Evolutionary conservation across 2,888 invertebrate species (phyloP).

Genomic region (Ichneumon xanthorius): DNA sequence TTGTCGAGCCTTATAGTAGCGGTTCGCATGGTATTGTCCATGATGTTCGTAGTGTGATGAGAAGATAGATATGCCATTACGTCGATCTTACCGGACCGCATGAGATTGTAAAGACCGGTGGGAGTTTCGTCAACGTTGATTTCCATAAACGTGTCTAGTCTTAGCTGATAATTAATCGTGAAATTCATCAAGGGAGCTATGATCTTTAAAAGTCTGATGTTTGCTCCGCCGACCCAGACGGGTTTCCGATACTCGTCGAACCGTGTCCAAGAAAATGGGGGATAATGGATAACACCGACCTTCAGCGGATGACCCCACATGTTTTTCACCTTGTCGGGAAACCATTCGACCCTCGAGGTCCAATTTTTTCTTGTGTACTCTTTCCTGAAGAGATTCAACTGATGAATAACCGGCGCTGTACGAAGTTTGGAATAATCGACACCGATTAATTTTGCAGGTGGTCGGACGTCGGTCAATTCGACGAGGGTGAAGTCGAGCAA

Average conservation of each 20-base stretch:
- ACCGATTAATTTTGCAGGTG: background rate
- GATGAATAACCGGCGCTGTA: constrained; percentile 53
- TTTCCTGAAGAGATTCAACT: constrained; percentile 69
- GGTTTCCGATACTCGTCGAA: constrained; percentile 21
- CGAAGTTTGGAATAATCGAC: background rate
- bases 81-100: constrained; percentile 51
- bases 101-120: background rate
- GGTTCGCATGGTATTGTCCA: constrained; percentile 30
- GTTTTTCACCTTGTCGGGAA: constrained; percentile 67
- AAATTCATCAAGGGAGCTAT: constrained; percentile 67
- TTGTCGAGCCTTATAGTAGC: constrained; percentile 20
- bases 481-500: too few relatives aligned
- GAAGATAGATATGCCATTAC: background rate
- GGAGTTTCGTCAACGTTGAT: background rate
- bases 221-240: background rate
- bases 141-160: background rate
- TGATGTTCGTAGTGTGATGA: background rate
- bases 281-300: background rate
- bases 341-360: constrained; percentile 46
- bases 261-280: constrained; percentile 28
- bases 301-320: constrained; percentile 69
- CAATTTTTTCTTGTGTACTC: constrained; percentile 41
- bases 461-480: constrained; percentile 45
- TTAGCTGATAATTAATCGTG: constrained; percentile 25
- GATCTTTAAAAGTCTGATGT: constrained; percentile 21